Percentiles rank a stretch among this genome's conserved stretches.
These are phyloP conservation scores for Opisthograptis luteolata DNA, from an alignment of 2,888 invertebrate species.

Conservation along the genomic window DNA sequence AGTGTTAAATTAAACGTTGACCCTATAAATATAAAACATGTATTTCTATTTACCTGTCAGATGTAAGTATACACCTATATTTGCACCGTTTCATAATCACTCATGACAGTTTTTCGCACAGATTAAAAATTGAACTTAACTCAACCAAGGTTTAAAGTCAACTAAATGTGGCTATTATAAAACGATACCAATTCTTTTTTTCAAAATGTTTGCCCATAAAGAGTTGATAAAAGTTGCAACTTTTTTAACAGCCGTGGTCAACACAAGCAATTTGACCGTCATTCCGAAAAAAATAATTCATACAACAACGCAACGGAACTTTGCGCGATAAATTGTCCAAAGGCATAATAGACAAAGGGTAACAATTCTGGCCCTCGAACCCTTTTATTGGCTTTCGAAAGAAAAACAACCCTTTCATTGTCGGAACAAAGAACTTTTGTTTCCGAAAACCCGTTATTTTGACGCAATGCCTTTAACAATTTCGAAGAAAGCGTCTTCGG, in stretches of 20 bases:
- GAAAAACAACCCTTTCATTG: slow-evolving; percentile 79
- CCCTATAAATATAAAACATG: no score
- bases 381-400: slow-evolving; percentile 69
- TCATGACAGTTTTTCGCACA: no score
- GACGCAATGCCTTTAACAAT: slow-evolving; percentile 62
- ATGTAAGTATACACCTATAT: no score
- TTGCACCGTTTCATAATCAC: no score
- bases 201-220: no score
- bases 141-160: slow-evolving; percentile 9
- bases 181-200: no score
- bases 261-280: slow-evolving; percentile 28
- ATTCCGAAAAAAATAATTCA: slow-evolving; percentile 42
- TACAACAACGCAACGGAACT: slow-evolving; percentile 62
- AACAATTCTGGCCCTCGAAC: slow-evolving; percentile 72
- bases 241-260: slow-evolving; percentile 39
- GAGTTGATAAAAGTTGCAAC: background rate
- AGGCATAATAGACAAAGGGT: slow-evolving; percentile 69
- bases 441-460: slow-evolving; percentile 66
- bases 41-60: no score
- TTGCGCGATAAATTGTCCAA: slow-evolving; percentile 67
- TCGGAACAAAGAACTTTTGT: slow-evolving; percentile 65
- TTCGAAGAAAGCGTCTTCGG: slow-evolving; percentile 57
- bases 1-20: no score
- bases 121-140: slow-evolving; percentile 9
- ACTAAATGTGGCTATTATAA: slow-evolving; percentile 5